A percentile compares a stretch with the other conserved stretches of the same genome.
Evolutionary conservation across 2,113 vertebrate genomes (phyloP).

Genomic region (Physeter macrocephalus): DNA sequence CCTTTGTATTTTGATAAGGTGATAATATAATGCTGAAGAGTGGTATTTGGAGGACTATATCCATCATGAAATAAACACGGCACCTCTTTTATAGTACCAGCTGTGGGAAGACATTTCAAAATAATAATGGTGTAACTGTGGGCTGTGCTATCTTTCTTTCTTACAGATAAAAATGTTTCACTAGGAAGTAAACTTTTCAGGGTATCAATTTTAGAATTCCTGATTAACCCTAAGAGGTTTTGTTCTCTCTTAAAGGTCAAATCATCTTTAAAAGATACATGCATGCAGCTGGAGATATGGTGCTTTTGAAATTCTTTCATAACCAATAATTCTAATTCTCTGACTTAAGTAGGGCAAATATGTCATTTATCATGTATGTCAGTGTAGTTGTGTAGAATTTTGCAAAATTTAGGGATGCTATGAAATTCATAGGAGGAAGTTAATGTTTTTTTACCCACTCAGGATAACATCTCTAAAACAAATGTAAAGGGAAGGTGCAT

Average conservation of each 20-base stretch:
- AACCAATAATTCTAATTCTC: background rate
- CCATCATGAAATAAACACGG: background rate
- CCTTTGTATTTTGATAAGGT: background rate
- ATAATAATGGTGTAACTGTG: background rate
- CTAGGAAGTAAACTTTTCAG: background rate
- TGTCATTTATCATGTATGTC: background rate
- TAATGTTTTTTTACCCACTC: background rate
- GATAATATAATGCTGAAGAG: background rate
- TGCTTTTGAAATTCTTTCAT: constrained; percentile 3
- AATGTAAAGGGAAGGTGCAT: background rate
- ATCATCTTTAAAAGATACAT: background rate
- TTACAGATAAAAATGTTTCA: background rate
- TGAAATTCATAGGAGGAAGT: background rate
- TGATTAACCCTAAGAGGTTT: background rate
- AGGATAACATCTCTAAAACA: background rate
- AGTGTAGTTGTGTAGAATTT: background rate
- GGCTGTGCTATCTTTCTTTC: background rate
- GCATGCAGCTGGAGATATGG: background rate
- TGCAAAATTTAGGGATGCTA: background rate
- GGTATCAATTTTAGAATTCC: background rate
- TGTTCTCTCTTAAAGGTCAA: background rate
- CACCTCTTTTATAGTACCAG: background rate
- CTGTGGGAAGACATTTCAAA: background rate
- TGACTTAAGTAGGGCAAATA: background rate
- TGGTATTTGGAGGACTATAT: background rate